A percentile compares a stretch with the other conserved stretches of the same genome.
These are phyloP conservation scores for Reticulitermes lucifugus DNA, from an alignment of 2,888 invertebrate species.

Conservation along the genomic window DNA sequence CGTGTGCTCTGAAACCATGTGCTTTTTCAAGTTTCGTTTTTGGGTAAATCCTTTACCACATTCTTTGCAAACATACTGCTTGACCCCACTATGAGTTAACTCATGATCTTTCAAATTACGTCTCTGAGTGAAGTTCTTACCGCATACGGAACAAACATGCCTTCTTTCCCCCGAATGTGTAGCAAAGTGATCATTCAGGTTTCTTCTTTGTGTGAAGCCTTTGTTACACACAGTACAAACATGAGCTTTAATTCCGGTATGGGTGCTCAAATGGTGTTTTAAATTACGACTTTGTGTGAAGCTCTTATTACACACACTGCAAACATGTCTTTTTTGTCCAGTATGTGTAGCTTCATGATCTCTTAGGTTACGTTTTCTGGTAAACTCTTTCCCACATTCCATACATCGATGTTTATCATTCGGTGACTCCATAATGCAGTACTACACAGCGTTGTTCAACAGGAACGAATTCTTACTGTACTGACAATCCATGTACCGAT, in stretches of 20 bases:
- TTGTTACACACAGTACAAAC: not conserved
- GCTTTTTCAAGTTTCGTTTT: conserved; percentile 24
- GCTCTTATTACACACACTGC: not conserved
- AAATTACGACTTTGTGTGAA: conserved; percentile 22
- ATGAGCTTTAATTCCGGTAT: conserved; percentile 6
- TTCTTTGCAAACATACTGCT: conserved; percentile 25
- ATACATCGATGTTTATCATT: not conserved
- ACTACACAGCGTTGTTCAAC: too few species aligned
- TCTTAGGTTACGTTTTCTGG: not conserved
- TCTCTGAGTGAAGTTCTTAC: conserved; percentile 7
- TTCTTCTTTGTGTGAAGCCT: conserved; percentile 12
- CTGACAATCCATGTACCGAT: too few species aligned
- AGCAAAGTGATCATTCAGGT: conserved; percentile 9
- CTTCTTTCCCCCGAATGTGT: conserved; percentile 3
- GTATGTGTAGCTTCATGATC: conserved; percentile 24
- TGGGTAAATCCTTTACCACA: conserved; percentile 16
- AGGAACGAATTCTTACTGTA: too few species aligned
- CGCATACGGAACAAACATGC: not conserved
- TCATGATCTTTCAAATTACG: conserved; percentile 34
- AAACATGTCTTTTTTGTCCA: not conserved
- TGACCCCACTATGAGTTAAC: conserved; percentile 8
- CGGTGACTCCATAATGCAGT: not conserved
- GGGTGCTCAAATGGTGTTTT: conserved; percentile 2
- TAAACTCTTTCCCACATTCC: not conserved
- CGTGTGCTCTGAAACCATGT: not conserved